phyloP scores from a whole-genome alignment of 2,888 invertebrate genomes.

The Drosophila maculinotata region DNA sequence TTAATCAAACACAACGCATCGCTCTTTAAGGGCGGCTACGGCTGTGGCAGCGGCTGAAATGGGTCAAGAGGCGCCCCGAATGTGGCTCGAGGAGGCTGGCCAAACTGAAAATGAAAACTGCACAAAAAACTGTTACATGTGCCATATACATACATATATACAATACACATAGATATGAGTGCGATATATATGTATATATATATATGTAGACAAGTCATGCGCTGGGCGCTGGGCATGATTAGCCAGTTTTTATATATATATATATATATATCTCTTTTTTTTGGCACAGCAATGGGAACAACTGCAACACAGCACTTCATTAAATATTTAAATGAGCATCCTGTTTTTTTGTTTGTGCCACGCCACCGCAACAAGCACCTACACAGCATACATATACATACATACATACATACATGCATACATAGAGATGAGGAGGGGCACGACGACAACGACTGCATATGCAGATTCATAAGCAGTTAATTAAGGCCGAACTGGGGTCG shows the following conservation, averaged over 20 bases:
- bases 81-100: conserved; percentile 2
- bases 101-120: conserved; percentile 61
- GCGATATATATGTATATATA: conserved; percentile 12
- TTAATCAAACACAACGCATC: conserved; percentile 45
- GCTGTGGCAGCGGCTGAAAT: conserved; percentile 44
- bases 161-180: conserved; percentile 1
- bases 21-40: conserved; percentile 34
- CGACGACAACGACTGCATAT: conserved; percentile 62
- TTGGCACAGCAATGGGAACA: conserved; percentile 42
- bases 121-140: conserved; percentile 68
- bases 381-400: conserved; percentile 45
- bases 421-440: conserved; percentile 34
- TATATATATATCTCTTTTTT: conserved; percentile 1
- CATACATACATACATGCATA: conserved; percentile 35
- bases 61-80: conserved; percentile 64
- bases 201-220: not conserved
- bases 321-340: conserved; percentile 82
- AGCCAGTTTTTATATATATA: conserved; percentile 40
- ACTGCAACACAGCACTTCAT: conserved; percentile 77
- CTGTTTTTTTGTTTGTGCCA: conserved; percentile 57
- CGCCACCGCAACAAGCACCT: conserved; percentile 68
- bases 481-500: conserved; percentile 74
- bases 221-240: conserved; percentile 59
- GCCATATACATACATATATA: conserved; percentile 23
- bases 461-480: conserved; percentile 81